These are phyloP conservation scores for Habrosyne pyritoides DNA, from an alignment of 2,888 invertebrate genomes.

Conservation along the genomic window DNA sequence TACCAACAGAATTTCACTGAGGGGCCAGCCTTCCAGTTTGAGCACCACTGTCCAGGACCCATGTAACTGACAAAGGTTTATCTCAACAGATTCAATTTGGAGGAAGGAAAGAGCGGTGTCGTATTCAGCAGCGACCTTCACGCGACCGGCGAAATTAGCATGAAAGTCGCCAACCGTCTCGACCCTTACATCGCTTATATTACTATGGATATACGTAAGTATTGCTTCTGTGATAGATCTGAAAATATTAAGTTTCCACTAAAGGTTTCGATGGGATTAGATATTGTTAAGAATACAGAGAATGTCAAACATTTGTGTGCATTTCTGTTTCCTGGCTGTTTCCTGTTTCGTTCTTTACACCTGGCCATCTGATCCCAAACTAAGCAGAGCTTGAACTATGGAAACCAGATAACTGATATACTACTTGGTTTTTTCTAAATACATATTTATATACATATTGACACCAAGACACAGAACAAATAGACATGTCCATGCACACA, in stretches of 20 bases:
- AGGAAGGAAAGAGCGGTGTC: slow-evolving; percentile 57
- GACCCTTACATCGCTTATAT: slow-evolving; percentile 57
- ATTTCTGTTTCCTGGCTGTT: neutral
- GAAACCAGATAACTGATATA: too few relatives aligned
- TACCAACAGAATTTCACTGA: neutral
- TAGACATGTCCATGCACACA: too few relatives aligned
- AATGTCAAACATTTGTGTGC: too few relatives aligned
- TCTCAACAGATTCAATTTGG: slow-evolving; percentile 57
- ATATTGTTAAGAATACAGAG: too few relatives aligned
- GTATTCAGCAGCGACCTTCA: slow-evolving; percentile 67
- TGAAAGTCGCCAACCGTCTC: slow-evolving; percentile 50
- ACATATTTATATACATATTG: too few relatives aligned
- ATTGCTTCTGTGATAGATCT: neutral
- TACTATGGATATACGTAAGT: slow-evolving; percentile 76
- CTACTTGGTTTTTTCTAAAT: too few relatives aligned
- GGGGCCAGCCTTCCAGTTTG: neutral
- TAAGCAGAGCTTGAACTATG: too few relatives aligned
- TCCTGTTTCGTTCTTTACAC: too few relatives aligned
- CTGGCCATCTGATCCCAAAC: too few relatives aligned
- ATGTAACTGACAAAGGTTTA: slow-evolving; percentile 4
- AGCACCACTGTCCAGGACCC: slow-evolving; percentile 9
- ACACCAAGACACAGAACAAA: too few relatives aligned
- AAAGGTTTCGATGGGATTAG: too few relatives aligned
- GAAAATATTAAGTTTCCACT: too few relatives aligned
- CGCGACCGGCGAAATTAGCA: slow-evolving; percentile 61